Conservation (phyloP, 2,888 invertebrate species). For the Zygothrica quintamaculata region DNA sequence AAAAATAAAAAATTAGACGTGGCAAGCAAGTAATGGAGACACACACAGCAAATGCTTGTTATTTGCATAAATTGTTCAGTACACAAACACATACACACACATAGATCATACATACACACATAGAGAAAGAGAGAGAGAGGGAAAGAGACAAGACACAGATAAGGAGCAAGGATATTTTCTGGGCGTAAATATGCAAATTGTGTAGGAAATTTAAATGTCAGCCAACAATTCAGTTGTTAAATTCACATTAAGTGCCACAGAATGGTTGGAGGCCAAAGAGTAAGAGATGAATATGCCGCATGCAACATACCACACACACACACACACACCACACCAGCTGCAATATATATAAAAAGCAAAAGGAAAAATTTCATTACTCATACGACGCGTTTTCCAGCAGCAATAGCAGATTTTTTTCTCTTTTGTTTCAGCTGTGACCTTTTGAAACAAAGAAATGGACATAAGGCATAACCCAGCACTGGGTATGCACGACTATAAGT, state of each 20-base stretch:
- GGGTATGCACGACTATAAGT: too few species aligned
- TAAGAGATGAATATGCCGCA: conserved; percentile 3
- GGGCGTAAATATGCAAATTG: conserved; percentile 67
- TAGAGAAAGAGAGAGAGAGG: too few species aligned
- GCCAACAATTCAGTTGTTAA: conserved; percentile 74
- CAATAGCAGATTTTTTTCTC: conserved; percentile 20
- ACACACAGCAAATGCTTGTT: conserved; percentile 64
- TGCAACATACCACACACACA: conserved; percentile 13
- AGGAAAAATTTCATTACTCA: conserved; percentile 39
- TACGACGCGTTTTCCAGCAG: conserved; percentile 27
- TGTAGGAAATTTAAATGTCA: conserved; percentile 76
- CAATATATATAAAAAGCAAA: conserved; percentile 3
- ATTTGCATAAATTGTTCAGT: conserved; percentile 69
- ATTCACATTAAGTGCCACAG: conserved; percentile 59
- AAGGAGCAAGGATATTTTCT: conserved; percentile 12
- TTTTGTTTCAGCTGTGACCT: neutral
- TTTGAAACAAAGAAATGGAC: neutral
- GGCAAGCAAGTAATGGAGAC: conserved; percentile 73
- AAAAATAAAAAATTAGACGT: conserved; percentile 55
- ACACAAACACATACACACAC: conserved; percentile 27
- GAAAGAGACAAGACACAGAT: neutral
- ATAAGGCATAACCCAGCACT: neutral
- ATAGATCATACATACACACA: conserved; percentile 13
- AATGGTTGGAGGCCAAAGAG: conserved; percentile 20
- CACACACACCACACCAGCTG: conserved; percentile 42